phyloP scores from a whole-genome alignment of 1,140 invertebrate species.

The Leptopilina clavipes region DNA sequence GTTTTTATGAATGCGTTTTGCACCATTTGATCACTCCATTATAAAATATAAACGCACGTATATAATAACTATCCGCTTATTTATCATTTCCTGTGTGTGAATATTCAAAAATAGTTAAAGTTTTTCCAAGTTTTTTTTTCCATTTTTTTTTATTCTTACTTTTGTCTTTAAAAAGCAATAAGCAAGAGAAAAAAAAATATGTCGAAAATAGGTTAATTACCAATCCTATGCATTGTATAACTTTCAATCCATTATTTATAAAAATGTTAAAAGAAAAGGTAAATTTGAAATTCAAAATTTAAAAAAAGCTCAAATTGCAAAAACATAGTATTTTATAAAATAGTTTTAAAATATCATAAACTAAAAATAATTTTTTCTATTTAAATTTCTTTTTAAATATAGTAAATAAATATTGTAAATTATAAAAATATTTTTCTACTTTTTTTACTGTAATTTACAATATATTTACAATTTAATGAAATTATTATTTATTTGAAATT shows the following conservation, averaged over 20 bases:
- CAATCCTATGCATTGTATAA: slow-evolving; percentile 7
- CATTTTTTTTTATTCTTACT: background rate
- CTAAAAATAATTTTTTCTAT: too few species aligned
- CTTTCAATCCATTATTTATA: background rate
- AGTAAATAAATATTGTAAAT: too few species aligned
- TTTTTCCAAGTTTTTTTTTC: too few species aligned
- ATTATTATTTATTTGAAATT: too few species aligned
- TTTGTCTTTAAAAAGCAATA: background rate
- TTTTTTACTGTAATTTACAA: too few species aligned
- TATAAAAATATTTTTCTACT: too few species aligned
- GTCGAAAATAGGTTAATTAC: slow-evolving; percentile 2
- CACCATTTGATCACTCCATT: slow-evolving; percentile 23
- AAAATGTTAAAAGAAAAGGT: background rate
- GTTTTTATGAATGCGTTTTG: background rate
- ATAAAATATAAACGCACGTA: background rate
- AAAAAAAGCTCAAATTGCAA: background rate
- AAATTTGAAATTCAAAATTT: background rate
- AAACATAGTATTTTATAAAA: background rate
- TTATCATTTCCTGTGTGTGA: background rate
- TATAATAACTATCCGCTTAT: background rate
- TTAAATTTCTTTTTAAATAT: too few species aligned
- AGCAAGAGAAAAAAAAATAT: background rate
- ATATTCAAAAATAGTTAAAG: background rate
- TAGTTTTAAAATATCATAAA: too few species aligned
- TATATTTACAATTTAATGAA: too few species aligned